Evolutionary conservation across 2,888 invertebrate genomes (phyloP).

Genomic region (Diarsia mendica): DNA sequence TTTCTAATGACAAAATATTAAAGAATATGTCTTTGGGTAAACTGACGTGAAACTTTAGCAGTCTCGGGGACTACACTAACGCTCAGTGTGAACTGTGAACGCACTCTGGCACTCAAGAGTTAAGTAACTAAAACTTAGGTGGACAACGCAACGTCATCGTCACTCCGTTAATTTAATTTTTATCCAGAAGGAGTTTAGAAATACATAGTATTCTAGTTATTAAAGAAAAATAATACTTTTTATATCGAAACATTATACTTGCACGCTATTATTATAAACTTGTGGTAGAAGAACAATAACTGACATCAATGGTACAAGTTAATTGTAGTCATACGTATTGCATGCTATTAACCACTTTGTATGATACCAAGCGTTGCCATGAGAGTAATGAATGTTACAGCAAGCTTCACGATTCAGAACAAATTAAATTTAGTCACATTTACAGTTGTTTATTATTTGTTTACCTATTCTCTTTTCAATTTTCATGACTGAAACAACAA

Average conservation of each 20-base stretch:
- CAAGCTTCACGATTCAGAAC: constrained; percentile 82
- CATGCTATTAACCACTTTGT: constrained; percentile 35
- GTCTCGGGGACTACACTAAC: not conserved
- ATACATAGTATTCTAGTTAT: not conserved
- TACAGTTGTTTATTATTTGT: constrained; percentile 64
- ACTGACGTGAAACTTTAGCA: not conserved
- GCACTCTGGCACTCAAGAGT: not conserved
- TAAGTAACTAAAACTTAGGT: not conserved
- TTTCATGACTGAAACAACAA: not conserved
- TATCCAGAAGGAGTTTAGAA: not conserved
- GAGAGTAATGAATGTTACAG: constrained; percentile 66
- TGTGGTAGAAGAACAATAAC: not conserved
- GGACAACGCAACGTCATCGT: not conserved
- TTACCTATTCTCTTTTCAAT: constrained; percentile 10
- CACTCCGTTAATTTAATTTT: too few relatives aligned
- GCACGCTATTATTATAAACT: not conserved
- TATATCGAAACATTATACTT: not conserved
- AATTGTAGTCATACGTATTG: constrained; percentile 22
- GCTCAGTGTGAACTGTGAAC: constrained; percentile 4
- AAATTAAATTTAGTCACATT: constrained; percentile 87
- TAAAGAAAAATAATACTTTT: constrained; percentile 8
- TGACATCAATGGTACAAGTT: constrained; percentile 46
- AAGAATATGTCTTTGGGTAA: not conserved
- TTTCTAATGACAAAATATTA: not conserved
- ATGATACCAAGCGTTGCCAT: constrained; percentile 36